These are phyloP conservation scores for Fragum whitleyi DNA, from an alignment of 2,888 invertebrate genomes.

Conservation along the genomic window DNA sequence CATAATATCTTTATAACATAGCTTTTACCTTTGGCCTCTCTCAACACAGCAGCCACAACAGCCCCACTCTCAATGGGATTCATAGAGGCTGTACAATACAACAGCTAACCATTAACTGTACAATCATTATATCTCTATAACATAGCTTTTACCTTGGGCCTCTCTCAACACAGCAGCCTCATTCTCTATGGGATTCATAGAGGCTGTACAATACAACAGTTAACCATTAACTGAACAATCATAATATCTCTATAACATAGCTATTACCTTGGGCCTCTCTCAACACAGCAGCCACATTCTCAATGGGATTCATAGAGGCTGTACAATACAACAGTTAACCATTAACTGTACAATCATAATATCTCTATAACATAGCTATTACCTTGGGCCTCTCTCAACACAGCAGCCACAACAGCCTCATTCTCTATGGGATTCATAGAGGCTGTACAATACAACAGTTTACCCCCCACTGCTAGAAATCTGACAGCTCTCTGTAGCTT, in stretches of 20 bases:
- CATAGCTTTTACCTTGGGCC: constrained; percentile 84
- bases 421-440: constrained; percentile 99
- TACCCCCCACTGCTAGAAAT: constrained; percentile 93
- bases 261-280: constrained; percentile 87
- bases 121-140: background rate
- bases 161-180: constrained; percentile 94
- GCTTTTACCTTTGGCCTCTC: background rate
- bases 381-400: constrained; percentile 89
- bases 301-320: constrained; percentile 98
- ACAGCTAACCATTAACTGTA: constrained; percentile 94
- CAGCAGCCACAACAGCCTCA: constrained; percentile 95
- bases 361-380: background rate
- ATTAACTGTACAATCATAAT: no score
- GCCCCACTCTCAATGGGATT: constrained; percentile 99
- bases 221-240: constrained; percentile 90
- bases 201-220: constrained; percentile 98
- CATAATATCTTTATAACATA: no score
- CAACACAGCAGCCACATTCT: constrained; percentile 95
- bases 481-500: constrained; percentile 95
- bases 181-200: constrained; percentile 98
- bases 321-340: constrained; percentile 98
- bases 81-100: constrained; percentile 99
- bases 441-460: constrained; percentile 98
- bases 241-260: no score
- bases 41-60: constrained; percentile 92